Base-by-base conservation (phyloP, 2,888 invertebrate species). In the Drosophila demipolita region DNA sequence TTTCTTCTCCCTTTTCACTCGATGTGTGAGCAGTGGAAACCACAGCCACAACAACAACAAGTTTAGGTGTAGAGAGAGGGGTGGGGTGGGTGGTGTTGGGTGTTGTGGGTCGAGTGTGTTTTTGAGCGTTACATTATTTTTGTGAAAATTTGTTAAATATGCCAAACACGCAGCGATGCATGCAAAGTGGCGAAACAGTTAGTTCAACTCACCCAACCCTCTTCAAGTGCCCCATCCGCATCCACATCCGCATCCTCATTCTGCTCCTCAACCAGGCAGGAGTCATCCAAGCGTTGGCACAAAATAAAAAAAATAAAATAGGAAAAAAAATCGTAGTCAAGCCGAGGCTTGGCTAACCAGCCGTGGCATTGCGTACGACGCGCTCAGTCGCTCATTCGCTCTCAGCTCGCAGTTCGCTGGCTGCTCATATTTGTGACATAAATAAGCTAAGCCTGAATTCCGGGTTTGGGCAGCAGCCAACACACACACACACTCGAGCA, bases 101-200 rank as follows among this genome's bases (percentile, higher is more conserved):
- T 29, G 6, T 6, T 8, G 17, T 38, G 38, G 23, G 45, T 45
- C 7, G 45, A 45, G 20, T 7, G 29, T 42, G 36, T 26, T 57
- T 67, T 59, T 60, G 75, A 80, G 75, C 68, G 66, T 78, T 80
- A 78, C 83, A 86, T 89, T 86, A 86, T 86, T 86, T 86, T 86
- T 87, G 88, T 66, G 85, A 86, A 86, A 89, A 89, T 86, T 89
- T 89, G 85, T 89, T 86, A 86, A 86, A 86, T 86, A 86, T 86
- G 85, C 88, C 85, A 86, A 89, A 89, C 90, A 89, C 90, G 85
- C 85, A 86, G 89, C 85, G 89, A 85, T 89, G 85, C 85, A 86
- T 86, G 85, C 90, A 86, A 89, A 89, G 83, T 86, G 89, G 87
- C 82, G 40, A 62, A 72, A 61, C 71, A 68, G 58, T 50, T 50